Conservation (phyloP, 2,888 invertebrate species). For the Melanotus villosus region DNA sequence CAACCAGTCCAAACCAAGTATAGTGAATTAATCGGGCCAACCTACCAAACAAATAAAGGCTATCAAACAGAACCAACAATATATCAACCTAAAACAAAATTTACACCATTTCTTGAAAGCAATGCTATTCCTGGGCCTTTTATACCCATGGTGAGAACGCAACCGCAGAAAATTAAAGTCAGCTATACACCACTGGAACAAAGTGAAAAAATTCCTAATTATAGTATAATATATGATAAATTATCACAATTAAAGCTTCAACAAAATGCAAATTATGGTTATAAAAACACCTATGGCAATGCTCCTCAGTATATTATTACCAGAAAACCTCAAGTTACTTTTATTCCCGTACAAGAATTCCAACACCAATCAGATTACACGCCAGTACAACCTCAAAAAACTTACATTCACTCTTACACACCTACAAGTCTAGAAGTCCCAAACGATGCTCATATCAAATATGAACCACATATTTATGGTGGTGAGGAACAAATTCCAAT, state of each 20-base stretch:
- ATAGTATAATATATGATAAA: constrained; percentile 65
- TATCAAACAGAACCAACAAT: constrained; percentile 25
- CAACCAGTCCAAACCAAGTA: constrained; percentile 42
- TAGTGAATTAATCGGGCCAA: constrained; percentile 40
- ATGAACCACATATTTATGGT: constrained; percentile 10
- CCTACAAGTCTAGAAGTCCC: constrained; percentile 63
- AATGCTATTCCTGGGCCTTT: constrained; percentile 73
- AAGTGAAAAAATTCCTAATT: constrained; percentile 59
- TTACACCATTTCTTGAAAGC: constrained; percentile 71
- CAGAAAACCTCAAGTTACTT: constrained; percentile 47
- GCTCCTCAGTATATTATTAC: constrained; percentile 6
- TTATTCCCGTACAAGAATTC: constrained; percentile 47
- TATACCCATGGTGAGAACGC: constrained; percentile 65
- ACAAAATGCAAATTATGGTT: constrained; percentile 26
- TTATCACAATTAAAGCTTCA: constrained; percentile 63
- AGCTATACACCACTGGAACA: constrained; percentile 47
- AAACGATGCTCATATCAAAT: constrained; percentile 1
- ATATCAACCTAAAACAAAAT: constrained; percentile 62
- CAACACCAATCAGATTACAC: constrained; percentile 27
- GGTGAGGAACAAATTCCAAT: constrained; percentile 13
- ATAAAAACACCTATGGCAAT: constrained; percentile 13
- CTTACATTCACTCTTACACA: constrained; percentile 63
- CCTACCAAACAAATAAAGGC: constrained; percentile 41
- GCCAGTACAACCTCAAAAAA: constrained; percentile 51
- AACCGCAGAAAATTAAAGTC: constrained; percentile 39